These are phyloP conservation scores for Acronicta psi DNA, from an alignment of 2,888 invertebrate genomes.

Conservation along the genomic window DNA sequence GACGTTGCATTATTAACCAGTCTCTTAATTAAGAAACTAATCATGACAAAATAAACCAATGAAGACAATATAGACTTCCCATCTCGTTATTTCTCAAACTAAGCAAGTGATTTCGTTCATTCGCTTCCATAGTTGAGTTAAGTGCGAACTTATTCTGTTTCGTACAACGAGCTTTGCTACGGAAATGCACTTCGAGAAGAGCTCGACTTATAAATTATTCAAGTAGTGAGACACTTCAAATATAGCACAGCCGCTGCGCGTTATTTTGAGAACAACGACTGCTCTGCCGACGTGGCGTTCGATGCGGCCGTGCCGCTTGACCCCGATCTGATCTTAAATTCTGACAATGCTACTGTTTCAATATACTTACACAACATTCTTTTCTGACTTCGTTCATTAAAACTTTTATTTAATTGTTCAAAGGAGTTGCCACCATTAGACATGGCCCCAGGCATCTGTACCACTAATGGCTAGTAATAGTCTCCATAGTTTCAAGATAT, in stretches of 20 bases:
- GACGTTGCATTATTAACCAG: too few relatives aligned
- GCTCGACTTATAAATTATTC: constrained; percentile 87
- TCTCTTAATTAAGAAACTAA: background rate
- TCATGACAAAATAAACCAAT: background rate
- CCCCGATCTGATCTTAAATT: constrained; percentile 64
- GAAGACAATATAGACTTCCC: constrained; percentile 16
- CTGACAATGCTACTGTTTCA: constrained; percentile 49
- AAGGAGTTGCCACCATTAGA: constrained; percentile 22
- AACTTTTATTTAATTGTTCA: constrained; percentile 33
- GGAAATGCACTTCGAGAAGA: constrained; percentile 81
- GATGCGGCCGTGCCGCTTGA: constrained; percentile 67
- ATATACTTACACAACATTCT: constrained; percentile 29
- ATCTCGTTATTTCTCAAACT: constrained; percentile 30
- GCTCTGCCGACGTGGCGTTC: constrained; percentile 61
- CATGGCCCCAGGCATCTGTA: too few relatives aligned
- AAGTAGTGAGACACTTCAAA: constrained; percentile 86
- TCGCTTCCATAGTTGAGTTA: constrained; percentile 61
- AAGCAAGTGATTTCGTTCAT: constrained; percentile 48
- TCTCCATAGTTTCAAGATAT: too few relatives aligned
- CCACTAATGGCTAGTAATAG: too few relatives aligned
- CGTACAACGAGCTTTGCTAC: constrained; percentile 72
- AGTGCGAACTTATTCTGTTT: constrained; percentile 70
- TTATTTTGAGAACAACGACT: constrained; percentile 82
- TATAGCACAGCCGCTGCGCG: constrained; percentile 80
- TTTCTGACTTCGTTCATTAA: constrained; percentile 29